Base-by-base conservation (phyloP, 2,888 invertebrate species). In the Punctoribates punctum region DNA sequence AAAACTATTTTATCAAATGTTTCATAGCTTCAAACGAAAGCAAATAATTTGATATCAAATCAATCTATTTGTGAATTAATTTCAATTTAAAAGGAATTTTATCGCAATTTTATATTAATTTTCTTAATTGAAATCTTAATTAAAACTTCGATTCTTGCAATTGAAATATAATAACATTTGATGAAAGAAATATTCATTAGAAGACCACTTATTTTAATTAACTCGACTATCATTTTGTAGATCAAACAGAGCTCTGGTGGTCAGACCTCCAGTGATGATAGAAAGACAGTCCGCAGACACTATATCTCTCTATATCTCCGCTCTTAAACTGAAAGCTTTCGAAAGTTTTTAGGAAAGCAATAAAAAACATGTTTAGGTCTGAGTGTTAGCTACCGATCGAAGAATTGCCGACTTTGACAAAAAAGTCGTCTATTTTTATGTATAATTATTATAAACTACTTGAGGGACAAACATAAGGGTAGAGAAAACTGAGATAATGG, bases 211-310 rank as follows among this genome's bases (percentile, higher is more conserved):
- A 34, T 34, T 34, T 34, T 34, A 34, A 34, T 34, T 34, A 34
- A 34, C 34, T 34, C 34, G 34, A 13, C 13, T 60, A 60, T 60
- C 60, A 60, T 27, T 60, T 60, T 23, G 20, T 38, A 17, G 38
- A 67, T 67, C n/a, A 38, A 38, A 67, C 67, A 67, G n/a, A 67
- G 38, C 67, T 38, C 38, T 67, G 67, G 67, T 67, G 67, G 67
- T n/a, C 67, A 67, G 34, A 67, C 67, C 67, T 67, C 67, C 67
- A n/a, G 38, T 34, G 67, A 67, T 20, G 67, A 65, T 65, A 29
- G 5, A 65, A 38, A 5, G 27, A 27, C 27, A 60, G 27, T 27
- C 25, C n/a, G 13, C n/a, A 67, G 67, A 20, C 8, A 17, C 38
- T 38, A 67, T 67, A 67, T 38, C 20, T 67, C 25, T 67, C 20